phyloP scores from a whole-genome alignment of 2,888 invertebrate species.

The Phytoseiulus persimilis region DNA sequence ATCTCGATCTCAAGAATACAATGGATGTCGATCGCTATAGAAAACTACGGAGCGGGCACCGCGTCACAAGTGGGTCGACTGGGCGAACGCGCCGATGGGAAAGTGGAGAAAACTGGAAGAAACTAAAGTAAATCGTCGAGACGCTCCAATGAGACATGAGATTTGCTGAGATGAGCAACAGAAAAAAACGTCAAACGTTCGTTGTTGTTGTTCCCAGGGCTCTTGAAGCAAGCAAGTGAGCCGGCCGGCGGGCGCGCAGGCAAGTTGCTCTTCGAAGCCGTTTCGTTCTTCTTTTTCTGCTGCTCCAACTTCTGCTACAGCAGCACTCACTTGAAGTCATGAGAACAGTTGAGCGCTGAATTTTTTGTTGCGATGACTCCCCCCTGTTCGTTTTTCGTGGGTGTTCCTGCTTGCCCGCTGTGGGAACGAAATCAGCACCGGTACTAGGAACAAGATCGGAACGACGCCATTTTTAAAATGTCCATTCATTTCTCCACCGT shows the following conservation, averaged over 20 bases:
- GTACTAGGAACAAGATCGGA: background rate
- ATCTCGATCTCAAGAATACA: too few relatives aligned
- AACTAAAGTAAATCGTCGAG: background rate
- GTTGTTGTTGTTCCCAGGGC: background rate
- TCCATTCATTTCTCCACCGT: background rate
- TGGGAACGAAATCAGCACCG: background rate
- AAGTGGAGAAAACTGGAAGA: background rate
- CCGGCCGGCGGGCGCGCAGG: background rate
- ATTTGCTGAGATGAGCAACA: background rate
- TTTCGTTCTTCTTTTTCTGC: background rate
- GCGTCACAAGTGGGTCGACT: background rate
- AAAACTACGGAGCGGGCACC: background rate
- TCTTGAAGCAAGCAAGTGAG: background rate
- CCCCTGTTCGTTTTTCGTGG: constrained; percentile 1
- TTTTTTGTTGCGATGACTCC: background rate
- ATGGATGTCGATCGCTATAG: background rate
- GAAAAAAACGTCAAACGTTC: background rate
- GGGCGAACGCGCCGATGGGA: too few relatives aligned
- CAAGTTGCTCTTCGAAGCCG: background rate
- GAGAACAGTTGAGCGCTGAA: background rate
- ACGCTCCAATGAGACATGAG: background rate
- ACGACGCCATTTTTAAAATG: background rate
- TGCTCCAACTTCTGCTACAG: background rate
- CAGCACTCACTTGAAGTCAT: background rate
- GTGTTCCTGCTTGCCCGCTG: background rate